phyloP scores from a whole-genome alignment of 1,140 invertebrate species.

The Neocloeon triangulifer region DNA sequence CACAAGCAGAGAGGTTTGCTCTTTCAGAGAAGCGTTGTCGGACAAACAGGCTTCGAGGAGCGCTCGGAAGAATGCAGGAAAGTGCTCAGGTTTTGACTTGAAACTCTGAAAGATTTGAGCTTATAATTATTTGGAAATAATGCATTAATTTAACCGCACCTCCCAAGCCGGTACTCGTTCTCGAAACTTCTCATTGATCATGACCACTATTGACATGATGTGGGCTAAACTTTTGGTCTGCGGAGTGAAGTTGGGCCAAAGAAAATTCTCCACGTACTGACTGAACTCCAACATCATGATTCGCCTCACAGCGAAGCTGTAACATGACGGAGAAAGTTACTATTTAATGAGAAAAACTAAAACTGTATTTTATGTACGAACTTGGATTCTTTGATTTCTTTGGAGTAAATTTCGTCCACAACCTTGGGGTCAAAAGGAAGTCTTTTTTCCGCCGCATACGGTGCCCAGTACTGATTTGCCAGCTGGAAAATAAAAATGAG shows the following conservation, averaged over 20 bases:
- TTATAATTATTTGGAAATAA: neutral
- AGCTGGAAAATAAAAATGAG: slow-evolving; percentile 28
- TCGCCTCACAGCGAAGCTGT: slow-evolving; percentile 56
- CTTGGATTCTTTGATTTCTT: slow-evolving; percentile 53
- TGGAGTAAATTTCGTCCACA: slow-evolving; percentile 56
- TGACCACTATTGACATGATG: slow-evolving; percentile 85
- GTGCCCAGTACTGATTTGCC: slow-evolving; percentile 74
- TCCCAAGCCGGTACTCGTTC: slow-evolving; percentile 94
- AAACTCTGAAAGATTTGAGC: slow-evolving; percentile 46
- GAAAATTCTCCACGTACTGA: slow-evolving; percentile 89
- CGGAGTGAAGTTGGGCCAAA: slow-evolving; percentile 82
- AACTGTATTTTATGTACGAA: slow-evolving; percentile 16
- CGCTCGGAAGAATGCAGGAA: slow-evolving; percentile 68
- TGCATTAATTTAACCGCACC: slow-evolving; percentile 20
- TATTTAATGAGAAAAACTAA: neutral
- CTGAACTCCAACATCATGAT: slow-evolving; percentile 94
- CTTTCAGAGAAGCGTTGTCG: slow-evolving; percentile 29
- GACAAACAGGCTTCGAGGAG: slow-evolving; percentile 46
- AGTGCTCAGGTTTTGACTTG: slow-evolving; percentile 54
- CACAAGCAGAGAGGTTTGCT: slow-evolving; percentile 69
- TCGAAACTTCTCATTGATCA: slow-evolving; percentile 96
- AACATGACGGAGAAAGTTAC: slow-evolving; percentile 13
- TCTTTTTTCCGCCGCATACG: slow-evolving; percentile 43
- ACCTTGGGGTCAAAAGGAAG: slow-evolving; percentile 44
- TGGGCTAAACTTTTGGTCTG: slow-evolving; percentile 45